Evolutionary conservation across 2,113 vertebrate genomes (phyloP).

Genomic region (Bettongia penicillata): DNA sequence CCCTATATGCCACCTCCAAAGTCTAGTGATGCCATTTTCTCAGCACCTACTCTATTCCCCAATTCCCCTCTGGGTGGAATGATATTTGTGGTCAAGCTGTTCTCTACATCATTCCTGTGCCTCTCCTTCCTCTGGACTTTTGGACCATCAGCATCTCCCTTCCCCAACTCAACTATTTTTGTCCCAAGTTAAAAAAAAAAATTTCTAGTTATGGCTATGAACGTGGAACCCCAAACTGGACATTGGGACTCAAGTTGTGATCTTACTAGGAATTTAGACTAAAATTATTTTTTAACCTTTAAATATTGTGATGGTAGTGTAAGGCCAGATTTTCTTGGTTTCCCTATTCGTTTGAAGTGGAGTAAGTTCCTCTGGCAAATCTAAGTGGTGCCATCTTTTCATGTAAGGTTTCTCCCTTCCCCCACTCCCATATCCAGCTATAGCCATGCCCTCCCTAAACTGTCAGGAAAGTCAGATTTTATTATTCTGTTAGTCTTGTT

Average conservation of each 20-base stretch:
- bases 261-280: too few species aligned
- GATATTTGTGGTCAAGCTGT: not conserved
- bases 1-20: not conserved
- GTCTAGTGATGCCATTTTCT: not conserved
- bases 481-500: slow-evolving; percentile 68
- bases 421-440: too few species aligned
- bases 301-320: not conserved
- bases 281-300: too few species aligned
- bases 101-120: not conserved
- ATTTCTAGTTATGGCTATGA: not conserved
- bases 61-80: not conserved
- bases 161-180: not conserved
- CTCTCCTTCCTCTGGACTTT: not conserved
- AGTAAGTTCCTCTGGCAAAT: not conserved
- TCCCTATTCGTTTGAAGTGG: not conserved
- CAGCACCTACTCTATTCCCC: not conserved
- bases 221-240: too few species aligned
- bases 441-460: not conserved
- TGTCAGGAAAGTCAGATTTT: slow-evolving; percentile 66
- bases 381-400: not conserved
- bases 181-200: not conserved
- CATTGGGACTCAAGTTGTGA: too few species aligned
- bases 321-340: not conserved
- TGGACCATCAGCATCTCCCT: not conserved
- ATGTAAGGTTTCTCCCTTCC: not conserved